Base-by-base conservation (phyloP, 2,797 vertebrate genomes). In the Schizopygopsis pylzovi region DNA sequence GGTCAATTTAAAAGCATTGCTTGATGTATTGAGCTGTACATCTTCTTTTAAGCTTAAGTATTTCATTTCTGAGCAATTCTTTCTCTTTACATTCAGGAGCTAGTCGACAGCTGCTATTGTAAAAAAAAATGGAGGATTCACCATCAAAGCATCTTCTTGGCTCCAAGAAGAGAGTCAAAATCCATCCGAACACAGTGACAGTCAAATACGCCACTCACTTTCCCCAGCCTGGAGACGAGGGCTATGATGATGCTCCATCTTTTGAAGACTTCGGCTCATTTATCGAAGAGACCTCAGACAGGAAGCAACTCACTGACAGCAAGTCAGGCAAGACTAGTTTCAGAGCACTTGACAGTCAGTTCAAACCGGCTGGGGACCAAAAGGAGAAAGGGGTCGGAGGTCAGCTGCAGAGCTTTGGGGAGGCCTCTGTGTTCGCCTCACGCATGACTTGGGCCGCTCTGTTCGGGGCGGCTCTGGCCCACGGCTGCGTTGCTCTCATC, bases 201-300 rank as follows among this genome's bases (percentile, higher is more conserved):
- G 97, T 98, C 88, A 97, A 99, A 91, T 99, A 99, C 0, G 96
- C 96, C 88, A 97, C 97, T 56, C 97, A 98, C 93, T 99, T 97
- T 90, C 98, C 97, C 11, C 98, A 99, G 72, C 97, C 96, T 4
- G 98, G 97, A 67, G 97, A 98, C 52, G 96, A 97, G 47, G 96
- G 95, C 45, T 97, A 96, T 84, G 97, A 98, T 22, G 97, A 98
- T 56, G 94, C 94, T 1, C 96, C 95, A 10, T 96, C 95, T 45
- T 96, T 96, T 1, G 97, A 99, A 94, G 97, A 98, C 86, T 95
- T 95, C 39, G 96, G 96, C 72, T 95, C 94, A 54, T 98, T 97
- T 93, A 85, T 96, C 85, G 98, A 98, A 86, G 97, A 98, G 92
- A 98, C 96, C 84, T 97, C 97, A 15, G 97, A 97, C 89, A 97